phyloP scores from a whole-genome alignment of 1,140 invertebrate genomes.

The Drosophila nikananu region DNA sequence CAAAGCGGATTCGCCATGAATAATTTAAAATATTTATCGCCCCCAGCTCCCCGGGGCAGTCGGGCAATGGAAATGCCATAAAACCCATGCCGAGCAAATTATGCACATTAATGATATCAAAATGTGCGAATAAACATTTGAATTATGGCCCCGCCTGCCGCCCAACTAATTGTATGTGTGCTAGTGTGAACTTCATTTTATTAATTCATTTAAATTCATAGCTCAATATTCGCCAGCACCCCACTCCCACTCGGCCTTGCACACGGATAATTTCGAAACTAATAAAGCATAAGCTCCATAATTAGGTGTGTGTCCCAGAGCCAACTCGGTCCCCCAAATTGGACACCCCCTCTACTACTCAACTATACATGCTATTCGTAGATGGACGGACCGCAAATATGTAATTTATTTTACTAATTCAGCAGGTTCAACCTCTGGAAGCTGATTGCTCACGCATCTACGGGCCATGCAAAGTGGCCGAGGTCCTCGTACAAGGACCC shows the following conservation, averaged over 20 bases:
- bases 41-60: constrained; percentile 6
- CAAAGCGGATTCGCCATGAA: constrained; percentile 34
- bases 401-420: constrained; percentile 83
- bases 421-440: constrained; percentile 68
- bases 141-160: constrained; percentile 58
- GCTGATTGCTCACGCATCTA: constrained; percentile 60
- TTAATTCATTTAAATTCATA: constrained; percentile 83
- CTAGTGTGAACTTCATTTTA: constrained; percentile 71
- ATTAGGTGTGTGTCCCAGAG: constrained; percentile 68
- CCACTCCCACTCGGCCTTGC: not conserved
- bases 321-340: constrained; percentile 13
- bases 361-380: constrained; percentile 11
- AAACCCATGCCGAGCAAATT: constrained; percentile 44
- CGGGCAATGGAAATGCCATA: constrained; percentile 31
- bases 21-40: constrained; percentile 53
- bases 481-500: not conserved
- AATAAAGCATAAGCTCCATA: constrained; percentile 74
- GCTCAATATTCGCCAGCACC: constrained; percentile 56
- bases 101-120: constrained; percentile 79
- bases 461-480: constrained; percentile 52
- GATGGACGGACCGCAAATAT: constrained; percentile 48
- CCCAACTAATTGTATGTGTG: constrained; percentile 49
- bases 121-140: constrained; percentile 75
- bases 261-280: constrained; percentile 57
- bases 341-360: not conserved